phyloP scores from a whole-genome alignment of 2,113 vertebrate genomes.

The Vimba vimba region DNA sequence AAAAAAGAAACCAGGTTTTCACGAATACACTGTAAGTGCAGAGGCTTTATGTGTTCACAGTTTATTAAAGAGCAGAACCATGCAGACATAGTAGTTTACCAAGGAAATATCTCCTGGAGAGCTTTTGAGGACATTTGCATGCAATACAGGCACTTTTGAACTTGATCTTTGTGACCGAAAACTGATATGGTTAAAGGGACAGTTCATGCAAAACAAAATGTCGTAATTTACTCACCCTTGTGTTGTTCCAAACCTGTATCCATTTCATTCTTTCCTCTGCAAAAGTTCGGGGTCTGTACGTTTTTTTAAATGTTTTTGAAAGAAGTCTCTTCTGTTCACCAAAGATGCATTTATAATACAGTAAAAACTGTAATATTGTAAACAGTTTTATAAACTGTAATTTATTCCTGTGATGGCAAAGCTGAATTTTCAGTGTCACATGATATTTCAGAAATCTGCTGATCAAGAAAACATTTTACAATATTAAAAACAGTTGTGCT shows the following conservation, averaged over 20 bases:
- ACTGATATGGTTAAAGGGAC: neutral
- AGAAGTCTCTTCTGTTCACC: neutral
- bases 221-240: neutral
- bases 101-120: neutral
- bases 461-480: no score
- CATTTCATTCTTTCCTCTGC: neutral
- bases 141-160: neutral
- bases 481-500: no score
- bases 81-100: neutral
- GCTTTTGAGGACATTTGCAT: neutral
- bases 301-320: neutral
- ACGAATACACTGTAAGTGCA: neutral
- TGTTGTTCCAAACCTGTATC: neutral
- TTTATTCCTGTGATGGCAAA: no score
- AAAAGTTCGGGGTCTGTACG: no score
- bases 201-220: neutral
- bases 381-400: no score
- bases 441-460: no score
- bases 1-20: conserved; percentile 7
- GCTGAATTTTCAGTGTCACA: no score
- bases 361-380: neutral
- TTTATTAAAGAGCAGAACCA: conserved; percentile 8
- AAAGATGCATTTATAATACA: neutral
- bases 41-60: neutral
- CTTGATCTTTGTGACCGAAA: neutral